A percentile compares a stretch with the other conserved stretches of the same genome.
Evolutionary conservation across 2,113 vertebrate species (phyloP).

Genomic region (Regulus satrapa): DNA sequence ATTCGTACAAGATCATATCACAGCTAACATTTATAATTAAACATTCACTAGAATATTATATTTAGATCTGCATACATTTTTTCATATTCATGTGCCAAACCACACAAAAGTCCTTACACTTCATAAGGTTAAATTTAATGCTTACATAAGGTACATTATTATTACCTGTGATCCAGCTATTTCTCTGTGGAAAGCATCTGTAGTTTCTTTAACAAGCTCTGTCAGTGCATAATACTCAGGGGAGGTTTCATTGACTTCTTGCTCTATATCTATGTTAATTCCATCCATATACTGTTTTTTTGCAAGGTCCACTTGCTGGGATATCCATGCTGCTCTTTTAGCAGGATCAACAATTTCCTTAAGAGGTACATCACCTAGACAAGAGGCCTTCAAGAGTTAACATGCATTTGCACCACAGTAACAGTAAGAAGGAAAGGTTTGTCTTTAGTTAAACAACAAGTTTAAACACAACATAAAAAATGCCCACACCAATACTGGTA

Average conservation of each 20-base stretch:
- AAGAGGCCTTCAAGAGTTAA: background rate
- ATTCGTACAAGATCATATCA: background rate
- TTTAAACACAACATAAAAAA: background rate
- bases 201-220: slow-evolving; percentile 85
- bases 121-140: background rate
- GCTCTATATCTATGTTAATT: slow-evolving; percentile 94
- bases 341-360: slow-evolving; percentile 76
- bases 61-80: background rate
- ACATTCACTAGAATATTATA: background rate
- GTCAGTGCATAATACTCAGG: slow-evolving; percentile 87
- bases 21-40: background rate
- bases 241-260: slow-evolving; percentile 76
- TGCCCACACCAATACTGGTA: background rate
- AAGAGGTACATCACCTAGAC: slow-evolving; percentile 83
- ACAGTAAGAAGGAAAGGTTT: background rate
- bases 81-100: background rate
- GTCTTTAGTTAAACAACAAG: background rate
- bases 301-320: slow-evolving; percentile 79
- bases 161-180: slow-evolving; percentile 92
- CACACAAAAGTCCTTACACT: background rate
- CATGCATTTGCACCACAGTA: background rate
- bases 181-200: slow-evolving; percentile 86
- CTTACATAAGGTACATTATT: background rate
- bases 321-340: slow-evolving; percentile 87
- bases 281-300: slow-evolving; percentile 94